These are phyloP conservation scores for Mesitornis unicolor DNA, from an alignment of 2,113 vertebrate genomes.

Conservation along the genomic window DNA sequence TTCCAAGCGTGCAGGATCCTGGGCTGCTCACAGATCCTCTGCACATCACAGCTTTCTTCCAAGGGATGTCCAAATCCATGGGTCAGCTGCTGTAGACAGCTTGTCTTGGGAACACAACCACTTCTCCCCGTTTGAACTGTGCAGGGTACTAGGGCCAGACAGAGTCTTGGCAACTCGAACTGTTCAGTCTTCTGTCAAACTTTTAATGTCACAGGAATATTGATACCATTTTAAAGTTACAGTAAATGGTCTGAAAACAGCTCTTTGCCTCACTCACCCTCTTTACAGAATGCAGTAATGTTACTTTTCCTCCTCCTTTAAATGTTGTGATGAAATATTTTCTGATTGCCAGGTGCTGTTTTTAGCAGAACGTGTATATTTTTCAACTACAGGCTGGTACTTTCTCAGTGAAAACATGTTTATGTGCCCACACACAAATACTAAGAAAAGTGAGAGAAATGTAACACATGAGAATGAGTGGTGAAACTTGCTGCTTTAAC, in stretches of 20 bases:
- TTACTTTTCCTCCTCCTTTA: neutral
- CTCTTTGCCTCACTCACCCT: neutral
- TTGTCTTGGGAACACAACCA: neutral
- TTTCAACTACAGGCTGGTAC: neutral
- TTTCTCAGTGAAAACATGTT: neutral
- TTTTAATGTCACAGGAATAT: neutral
- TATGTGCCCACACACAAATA: neutral
- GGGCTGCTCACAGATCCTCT: neutral
- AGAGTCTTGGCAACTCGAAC: neutral
- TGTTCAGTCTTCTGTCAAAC: neutral
- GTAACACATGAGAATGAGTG: neutral
- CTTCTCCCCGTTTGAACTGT: neutral
- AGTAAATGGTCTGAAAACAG: neutral
- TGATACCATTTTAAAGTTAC: neutral
- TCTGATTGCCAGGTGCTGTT: neutral
- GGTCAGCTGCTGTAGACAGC: neutral
- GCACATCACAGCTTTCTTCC: neutral
- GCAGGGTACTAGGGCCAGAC: neutral
- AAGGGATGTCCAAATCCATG: too few relatives aligned
- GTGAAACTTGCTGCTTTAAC: conserved; percentile 39
- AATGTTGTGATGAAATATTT: neutral
- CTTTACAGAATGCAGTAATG: neutral
- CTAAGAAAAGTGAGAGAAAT: neutral
- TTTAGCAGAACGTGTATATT: neutral
- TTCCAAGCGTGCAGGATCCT: neutral